Evolutionary conservation across 2,888 invertebrate genomes (phyloP).

Genomic region (Agapostemon virescens): DNA sequence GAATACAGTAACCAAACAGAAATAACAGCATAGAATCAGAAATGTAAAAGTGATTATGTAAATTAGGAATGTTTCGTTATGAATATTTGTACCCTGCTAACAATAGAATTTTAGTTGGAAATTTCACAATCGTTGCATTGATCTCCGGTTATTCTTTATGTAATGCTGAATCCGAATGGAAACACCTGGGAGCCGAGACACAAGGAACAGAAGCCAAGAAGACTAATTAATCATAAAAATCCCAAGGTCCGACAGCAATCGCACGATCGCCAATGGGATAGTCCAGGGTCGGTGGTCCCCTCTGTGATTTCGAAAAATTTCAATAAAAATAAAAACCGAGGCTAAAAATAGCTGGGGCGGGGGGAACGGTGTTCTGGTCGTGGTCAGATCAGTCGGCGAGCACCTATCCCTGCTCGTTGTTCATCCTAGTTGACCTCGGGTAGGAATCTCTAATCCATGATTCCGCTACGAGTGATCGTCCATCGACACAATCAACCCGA

Average conservation of each 20-base stretch:
- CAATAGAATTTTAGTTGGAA: not conserved
- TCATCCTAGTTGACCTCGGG: conserved; percentile 67
- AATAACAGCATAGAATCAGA: not conserved
- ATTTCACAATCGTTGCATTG: not conserved
- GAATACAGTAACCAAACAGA: not conserved
- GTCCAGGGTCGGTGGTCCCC: not conserved
- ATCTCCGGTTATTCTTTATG: not conserved
- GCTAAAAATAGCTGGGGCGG: conserved; percentile 35
- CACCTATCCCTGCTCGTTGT: conserved; percentile 37
- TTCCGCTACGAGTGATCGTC: conserved; percentile 73
- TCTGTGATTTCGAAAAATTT: conserved; percentile 22
- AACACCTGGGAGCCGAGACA: not conserved
- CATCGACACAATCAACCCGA: conserved; percentile 54
- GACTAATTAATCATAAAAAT: conserved; percentile 5
- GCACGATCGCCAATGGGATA: not conserved
- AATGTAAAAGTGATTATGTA: not conserved
- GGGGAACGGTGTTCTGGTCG: conserved; percentile 24
- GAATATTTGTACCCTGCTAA: not conserved
- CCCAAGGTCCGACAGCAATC: not conserved
- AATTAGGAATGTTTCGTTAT: not conserved
- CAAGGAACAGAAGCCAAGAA: not conserved
- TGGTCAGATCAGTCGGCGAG: conserved; percentile 26
- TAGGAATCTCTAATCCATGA: conserved; percentile 78
- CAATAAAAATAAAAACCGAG: conserved; percentile 39
- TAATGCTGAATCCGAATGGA: not conserved